A percentile compares a stretch with the other conserved stretches of the same genome.
Conservation (phyloP, 2,797 vertebrate species). For the Cynodonichthys magdalenae region DNA sequence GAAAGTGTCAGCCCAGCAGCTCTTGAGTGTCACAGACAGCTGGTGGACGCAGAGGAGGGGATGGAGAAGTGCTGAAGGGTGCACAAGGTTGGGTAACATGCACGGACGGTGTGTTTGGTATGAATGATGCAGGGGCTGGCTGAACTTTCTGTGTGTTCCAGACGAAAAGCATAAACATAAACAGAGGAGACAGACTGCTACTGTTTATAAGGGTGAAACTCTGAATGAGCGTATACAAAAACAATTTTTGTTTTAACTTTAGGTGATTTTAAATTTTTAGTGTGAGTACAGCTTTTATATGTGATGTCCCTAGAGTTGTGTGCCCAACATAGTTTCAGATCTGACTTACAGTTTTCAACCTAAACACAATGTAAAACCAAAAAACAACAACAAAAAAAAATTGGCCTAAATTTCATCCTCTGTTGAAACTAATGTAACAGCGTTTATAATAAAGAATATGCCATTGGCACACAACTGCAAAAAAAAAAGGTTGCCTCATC, state of each 20-base stretch:
- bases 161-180: constrained; percentile 24
- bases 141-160: constrained; percentile 25
- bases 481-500: too few species aligned
- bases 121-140: constrained; percentile 22
- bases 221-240: constrained; percentile 6
- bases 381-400: too few species aligned
- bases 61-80: constrained; percentile 2
- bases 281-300: constrained; percentile 39
- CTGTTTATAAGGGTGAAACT: constrained; percentile 25
- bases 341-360: too few species aligned
- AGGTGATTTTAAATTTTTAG: constrained; percentile 17
- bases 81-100: constrained; percentile 37
- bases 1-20: constrained; percentile 52
- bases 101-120: constrained; percentile 19
- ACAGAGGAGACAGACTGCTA: constrained; percentile 15
- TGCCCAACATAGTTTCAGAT: too few species aligned
- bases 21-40: constrained; percentile 72
- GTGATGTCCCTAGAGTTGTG: constrained; percentile 18
- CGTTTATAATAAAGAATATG: too few species aligned
- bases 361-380: too few species aligned
- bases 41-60: constrained; percentile 58
- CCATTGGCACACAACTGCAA: too few species aligned
- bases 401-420: too few species aligned
- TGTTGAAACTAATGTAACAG: too few species aligned
- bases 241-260: not conserved